Conservation (phyloP, 2,888 invertebrate genomes). For the Eristalinus aeneus region DNA sequence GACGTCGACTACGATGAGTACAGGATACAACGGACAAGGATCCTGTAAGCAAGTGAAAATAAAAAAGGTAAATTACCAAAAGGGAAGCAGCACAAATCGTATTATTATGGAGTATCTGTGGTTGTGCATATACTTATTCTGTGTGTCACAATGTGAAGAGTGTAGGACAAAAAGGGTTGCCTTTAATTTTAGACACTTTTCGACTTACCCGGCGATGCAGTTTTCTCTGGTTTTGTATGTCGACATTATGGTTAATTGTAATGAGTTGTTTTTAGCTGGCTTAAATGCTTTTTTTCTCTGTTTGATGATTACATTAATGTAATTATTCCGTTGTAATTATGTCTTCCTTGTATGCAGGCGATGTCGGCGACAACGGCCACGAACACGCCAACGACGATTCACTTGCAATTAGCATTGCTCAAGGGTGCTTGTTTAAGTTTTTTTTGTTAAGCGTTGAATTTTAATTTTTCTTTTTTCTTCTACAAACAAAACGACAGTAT, state of each 20-base stretch:
- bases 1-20: conserved; percentile 64
- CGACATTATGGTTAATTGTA: conserved; percentile 50
- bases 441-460: conserved; percentile 6
- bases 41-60: conserved; percentile 35
- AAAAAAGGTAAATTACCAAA: conserved; percentile 33
- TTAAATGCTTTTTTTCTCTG: conserved; percentile 9
- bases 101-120: conserved; percentile 59
- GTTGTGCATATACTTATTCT: conserved; percentile 29
- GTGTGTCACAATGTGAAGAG: conserved; percentile 50
- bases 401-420: conserved; percentile 55
- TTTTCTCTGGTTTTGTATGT: conserved; percentile 47
- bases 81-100: conserved; percentile 62
- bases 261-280: conserved; percentile 61
- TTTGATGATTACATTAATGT: conserved; percentile 55
- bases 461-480: conserved; percentile 25
- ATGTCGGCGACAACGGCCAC: not conserved
- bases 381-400: conserved; percentile 3
- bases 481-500: conserved; percentile 22
- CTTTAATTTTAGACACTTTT: conserved; percentile 36
- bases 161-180: conserved; percentile 42
- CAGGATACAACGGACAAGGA: conserved; percentile 63
- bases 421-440: conserved; percentile 41
- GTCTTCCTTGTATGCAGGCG: conserved; percentile 25
- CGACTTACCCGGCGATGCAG: conserved; percentile 12
- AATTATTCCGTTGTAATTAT: conserved; percentile 67